phyloP scores from a whole-genome alignment of 2,113 vertebrate genomes.

The Telmatochromis sp. region DNA sequence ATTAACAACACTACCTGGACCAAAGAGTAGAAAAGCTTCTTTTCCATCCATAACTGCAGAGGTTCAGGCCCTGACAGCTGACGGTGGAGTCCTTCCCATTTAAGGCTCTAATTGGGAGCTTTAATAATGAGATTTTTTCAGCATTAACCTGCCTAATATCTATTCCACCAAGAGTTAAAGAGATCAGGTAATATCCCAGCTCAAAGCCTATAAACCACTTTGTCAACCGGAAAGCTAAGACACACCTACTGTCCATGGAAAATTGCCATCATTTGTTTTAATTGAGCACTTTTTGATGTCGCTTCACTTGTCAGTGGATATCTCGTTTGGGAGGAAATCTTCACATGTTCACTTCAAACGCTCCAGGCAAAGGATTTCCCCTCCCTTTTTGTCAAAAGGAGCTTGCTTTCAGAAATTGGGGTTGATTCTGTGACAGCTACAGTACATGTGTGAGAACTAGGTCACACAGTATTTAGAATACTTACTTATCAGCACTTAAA shows the following conservation, averaged over 20 bases:
- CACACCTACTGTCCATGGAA: slow-evolving; percentile 42
- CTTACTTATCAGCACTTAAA: slow-evolving; percentile 38
- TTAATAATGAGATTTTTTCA: not conserved
- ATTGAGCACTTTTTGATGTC: slow-evolving; percentile 46
- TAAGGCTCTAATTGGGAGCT: not conserved
- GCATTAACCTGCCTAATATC: not conserved
- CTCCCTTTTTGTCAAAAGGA: slow-evolving; percentile 42
- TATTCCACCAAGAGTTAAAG: not conserved
- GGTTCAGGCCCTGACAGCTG: not conserved
- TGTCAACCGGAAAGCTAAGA: slow-evolving; percentile 17
- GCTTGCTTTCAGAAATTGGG: slow-evolving; percentile 21
- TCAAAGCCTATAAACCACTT: not conserved
- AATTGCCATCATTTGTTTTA: slow-evolving; percentile 50
- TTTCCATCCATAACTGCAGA: not conserved
- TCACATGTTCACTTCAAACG: slow-evolving; percentile 54
- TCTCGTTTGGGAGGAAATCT: slow-evolving; percentile 55
- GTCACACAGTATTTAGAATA: slow-evolving; percentile 52
- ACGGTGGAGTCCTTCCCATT: not conserved
- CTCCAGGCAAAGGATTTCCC: slow-evolving; percentile 56
- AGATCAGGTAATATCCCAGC: slow-evolving; percentile 19
- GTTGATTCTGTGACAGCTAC: slow-evolving; percentile 57
- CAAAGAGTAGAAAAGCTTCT: not conserved
- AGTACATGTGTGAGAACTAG: slow-evolving; percentile 53
- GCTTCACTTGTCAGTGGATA: slow-evolving; percentile 46
- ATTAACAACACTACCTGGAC: not conserved